Conservation (phyloP, 2,113 vertebrate species). For the Spheniscus mendiculus region DNA sequence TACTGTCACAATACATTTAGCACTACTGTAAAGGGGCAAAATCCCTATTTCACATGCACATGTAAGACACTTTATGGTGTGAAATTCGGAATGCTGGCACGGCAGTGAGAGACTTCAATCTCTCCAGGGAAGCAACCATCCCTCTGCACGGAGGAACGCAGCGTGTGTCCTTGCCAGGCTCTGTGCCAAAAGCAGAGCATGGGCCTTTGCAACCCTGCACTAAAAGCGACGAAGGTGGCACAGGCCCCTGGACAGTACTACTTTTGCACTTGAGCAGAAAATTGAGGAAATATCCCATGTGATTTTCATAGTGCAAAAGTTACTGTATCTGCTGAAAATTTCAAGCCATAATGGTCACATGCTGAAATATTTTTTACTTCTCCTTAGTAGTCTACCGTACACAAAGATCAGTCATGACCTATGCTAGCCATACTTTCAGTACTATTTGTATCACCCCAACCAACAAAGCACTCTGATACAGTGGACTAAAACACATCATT, state of each 20-base stretch:
- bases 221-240: accelerated
- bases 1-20: neutral
- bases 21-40: neutral
- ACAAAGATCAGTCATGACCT: neutral
- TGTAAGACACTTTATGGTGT: neutral
- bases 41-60: neutral
- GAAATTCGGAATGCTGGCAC: neutral
- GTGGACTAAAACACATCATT: neutral
- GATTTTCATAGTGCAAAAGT: neutral
- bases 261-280: neutral
- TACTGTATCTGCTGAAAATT: neutral
- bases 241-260: neutral
- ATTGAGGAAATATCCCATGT: neutral
- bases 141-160: no score
- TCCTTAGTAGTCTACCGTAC: accelerated
- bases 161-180: neutral
- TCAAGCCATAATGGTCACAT: neutral
- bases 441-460: neutral
- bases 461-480: neutral
- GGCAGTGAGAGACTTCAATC: neutral
- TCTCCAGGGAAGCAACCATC: neutral
- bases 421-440: neutral
- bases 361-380: neutral
- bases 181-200: neutral
- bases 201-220: neutral